Evolutionary conservation across 2,797 vertebrate species (phyloP).

Genomic region (Catamblyrhynchus diadema): DNA sequence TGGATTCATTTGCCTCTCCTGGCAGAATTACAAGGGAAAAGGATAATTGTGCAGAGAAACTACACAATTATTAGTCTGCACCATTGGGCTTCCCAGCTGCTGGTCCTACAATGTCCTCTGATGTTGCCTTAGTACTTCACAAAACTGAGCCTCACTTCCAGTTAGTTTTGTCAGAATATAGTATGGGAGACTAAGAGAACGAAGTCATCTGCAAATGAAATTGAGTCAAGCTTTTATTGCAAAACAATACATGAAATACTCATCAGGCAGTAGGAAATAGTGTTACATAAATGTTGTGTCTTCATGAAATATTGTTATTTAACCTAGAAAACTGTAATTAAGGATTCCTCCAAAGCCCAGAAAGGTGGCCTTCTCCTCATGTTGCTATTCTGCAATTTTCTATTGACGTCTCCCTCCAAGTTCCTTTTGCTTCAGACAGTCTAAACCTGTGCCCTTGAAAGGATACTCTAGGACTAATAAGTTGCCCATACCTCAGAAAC

Average conservation of each 20-base stretch:
- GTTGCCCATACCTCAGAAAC: neutral
- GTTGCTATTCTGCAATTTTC: neutral
- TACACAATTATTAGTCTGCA: neutral
- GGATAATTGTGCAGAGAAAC: neutral
- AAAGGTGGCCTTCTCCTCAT: neutral
- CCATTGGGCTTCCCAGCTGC: neutral
- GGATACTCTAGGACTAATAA: neutral
- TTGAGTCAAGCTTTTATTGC: conserved; percentile 44
- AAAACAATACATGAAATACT: neutral
- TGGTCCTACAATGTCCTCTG: neutral
- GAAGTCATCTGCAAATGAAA: neutral
- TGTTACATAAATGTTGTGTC: neutral
- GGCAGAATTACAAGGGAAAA: neutral
- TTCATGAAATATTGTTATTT: neutral
- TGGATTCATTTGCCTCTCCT: neutral
- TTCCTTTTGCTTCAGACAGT: neutral
- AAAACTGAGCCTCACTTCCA: neutral
- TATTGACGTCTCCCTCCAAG: neutral
- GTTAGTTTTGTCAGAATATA: neutral
- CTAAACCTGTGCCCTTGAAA: neutral
- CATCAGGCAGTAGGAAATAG: neutral
- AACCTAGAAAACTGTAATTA: neutral
- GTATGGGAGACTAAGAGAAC: neutral
- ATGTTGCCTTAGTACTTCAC: neutral
- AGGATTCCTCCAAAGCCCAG: neutral